A percentile compares a stretch with the other conserved stretches of the same genome.
Evolutionary conservation across 2,888 invertebrate species (phyloP).

Genomic region (Alitta virens): DNA sequence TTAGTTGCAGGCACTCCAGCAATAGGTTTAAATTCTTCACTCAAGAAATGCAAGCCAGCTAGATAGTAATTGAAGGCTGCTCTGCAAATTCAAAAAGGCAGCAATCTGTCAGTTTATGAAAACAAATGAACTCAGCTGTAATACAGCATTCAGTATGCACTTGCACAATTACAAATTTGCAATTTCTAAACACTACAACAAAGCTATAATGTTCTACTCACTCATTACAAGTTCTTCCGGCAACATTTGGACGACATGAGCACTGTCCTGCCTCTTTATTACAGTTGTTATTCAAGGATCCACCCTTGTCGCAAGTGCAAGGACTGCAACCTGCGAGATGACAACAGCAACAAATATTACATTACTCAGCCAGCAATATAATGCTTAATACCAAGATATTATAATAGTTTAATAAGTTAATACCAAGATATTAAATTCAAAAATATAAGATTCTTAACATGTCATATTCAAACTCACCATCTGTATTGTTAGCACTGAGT

Average conservation of each 20-base stretch:
- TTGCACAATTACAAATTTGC: too few relatives aligned
- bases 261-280: slow-evolving; percentile 37
- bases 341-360: too few relatives aligned
- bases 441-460: too few relatives aligned
- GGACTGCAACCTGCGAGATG: slow-evolving; percentile 36
- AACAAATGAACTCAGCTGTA: too few relatives aligned
- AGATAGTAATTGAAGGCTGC: slow-evolving; percentile 25
- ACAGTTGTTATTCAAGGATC: slow-evolving; percentile 28
- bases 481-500: slow-evolving; percentile 26
- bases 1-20: slow-evolving; percentile 17
- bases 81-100: slow-evolving; percentile 19
- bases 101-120: background rate
- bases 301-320: slow-evolving; percentile 37
- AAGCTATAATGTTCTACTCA: slow-evolving; percentile 17
- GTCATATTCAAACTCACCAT: slow-evolving; percentile 33
- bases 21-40: slow-evolving; percentile 29
- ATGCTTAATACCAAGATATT: too few relatives aligned
- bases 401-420: too few relatives aligned
- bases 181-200: too few relatives aligned
- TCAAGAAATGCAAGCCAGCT: slow-evolving; percentile 32
- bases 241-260: slow-evolving; percentile 28
- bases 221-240: slow-evolving; percentile 31
- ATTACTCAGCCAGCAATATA: too few relatives aligned
- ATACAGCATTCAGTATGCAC: too few relatives aligned
- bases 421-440: too few relatives aligned